Conservation (phyloP, 2,113 vertebrate species). For the Butastur rufipennis region DNA sequence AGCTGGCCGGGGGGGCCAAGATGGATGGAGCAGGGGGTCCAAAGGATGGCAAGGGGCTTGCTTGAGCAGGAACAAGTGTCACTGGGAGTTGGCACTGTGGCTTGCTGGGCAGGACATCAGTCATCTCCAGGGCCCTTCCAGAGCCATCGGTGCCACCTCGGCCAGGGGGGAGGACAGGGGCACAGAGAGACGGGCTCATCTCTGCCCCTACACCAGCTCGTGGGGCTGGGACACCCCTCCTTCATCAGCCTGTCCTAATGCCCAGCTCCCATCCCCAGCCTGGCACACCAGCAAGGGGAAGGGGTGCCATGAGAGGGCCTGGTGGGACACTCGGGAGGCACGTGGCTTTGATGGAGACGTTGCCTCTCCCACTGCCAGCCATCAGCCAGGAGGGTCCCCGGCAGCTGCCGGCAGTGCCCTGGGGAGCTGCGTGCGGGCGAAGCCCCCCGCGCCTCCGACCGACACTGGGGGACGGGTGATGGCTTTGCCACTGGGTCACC, state of each 20-base stretch:
- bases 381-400: not conserved
- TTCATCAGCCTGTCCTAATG: fast-evolving
- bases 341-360: fast-evolving
- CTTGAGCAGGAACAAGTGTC: not conserved
- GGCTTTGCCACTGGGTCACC: not conserved
- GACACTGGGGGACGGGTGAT: fast-evolving
- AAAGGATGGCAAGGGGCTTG: fast-evolving
- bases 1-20: fast-evolving
- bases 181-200: not conserved
- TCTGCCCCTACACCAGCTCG: fast-evolving
- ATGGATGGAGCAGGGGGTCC: not conserved
- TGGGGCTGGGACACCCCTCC: not conserved
- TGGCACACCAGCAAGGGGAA: not conserved
- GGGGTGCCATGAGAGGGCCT: not conserved
- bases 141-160: not conserved
- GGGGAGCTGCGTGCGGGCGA: fast-evolving
- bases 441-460: not conserved
- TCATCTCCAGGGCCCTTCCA: not conserved
- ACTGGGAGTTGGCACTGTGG: not conserved
- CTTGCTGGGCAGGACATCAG: not conserved
- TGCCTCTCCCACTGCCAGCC: not conserved
- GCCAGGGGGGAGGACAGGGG: not conserved
- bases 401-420: not conserved
- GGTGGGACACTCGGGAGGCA: fast-evolving
- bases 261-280: not conserved